Conservation (phyloP, 2,888 invertebrate genomes). For the Plebejus argus region DNA sequence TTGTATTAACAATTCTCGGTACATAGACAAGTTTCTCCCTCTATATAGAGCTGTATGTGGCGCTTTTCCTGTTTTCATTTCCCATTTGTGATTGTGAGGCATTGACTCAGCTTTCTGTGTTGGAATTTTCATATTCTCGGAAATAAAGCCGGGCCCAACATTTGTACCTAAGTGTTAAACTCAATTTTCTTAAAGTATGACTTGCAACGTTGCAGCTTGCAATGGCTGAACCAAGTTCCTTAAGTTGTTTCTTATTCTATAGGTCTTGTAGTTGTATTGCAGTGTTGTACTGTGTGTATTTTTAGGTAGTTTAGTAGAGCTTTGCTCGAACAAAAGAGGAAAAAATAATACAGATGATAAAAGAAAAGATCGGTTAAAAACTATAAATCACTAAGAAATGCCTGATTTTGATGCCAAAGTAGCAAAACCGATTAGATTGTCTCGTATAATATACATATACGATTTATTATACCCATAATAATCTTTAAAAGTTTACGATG, state of each 20-base stretch:
- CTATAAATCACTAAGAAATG: too few relatives aligned
- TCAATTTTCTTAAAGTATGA: not conserved
- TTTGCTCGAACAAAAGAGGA: too few relatives aligned
- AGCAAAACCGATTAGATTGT: not conserved
- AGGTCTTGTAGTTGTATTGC: too few relatives aligned
- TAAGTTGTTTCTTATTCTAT: not conserved
- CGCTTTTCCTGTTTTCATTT: slow-evolving; percentile 45
- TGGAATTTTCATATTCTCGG: slow-evolving; percentile 33
- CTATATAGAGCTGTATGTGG: slow-evolving; percentile 33
- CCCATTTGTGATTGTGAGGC: slow-evolving; percentile 38
- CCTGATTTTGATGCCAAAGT: too few relatives aligned
- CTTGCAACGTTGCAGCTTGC: not conserved
- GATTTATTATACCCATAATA: not conserved
- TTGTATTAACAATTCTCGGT: not conserved
- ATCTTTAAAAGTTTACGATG: not conserved
- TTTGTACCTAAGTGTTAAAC: not conserved
- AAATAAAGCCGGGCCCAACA: not conserved
- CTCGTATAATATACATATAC: not conserved
- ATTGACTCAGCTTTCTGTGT: slow-evolving; percentile 42
- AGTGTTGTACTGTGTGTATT: too few relatives aligned
- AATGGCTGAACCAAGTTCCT: not conserved
- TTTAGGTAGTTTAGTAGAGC: too few relatives aligned
- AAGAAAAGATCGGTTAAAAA: too few relatives aligned
- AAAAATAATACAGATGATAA: too few relatives aligned
- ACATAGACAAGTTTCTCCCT: slow-evolving; percentile 10